Percentiles rank a stretch among this genome's conserved stretches.
Conservation (phyloP, 2,113 vertebrate species). For the Erpornis zantholeuca region DNA sequence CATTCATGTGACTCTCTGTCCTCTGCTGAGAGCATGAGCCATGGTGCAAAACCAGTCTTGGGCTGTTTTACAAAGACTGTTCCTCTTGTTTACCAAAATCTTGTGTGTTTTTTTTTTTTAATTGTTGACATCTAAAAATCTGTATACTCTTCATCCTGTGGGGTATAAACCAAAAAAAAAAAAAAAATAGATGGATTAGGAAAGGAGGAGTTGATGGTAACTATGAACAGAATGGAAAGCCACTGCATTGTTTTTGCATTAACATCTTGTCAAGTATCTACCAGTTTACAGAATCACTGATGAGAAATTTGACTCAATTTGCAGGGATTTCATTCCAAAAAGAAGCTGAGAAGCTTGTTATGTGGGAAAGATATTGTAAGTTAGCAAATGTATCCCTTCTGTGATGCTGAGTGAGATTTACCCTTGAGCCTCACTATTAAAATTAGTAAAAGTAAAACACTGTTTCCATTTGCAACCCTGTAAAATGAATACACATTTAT, state of each 20-base stretch:
- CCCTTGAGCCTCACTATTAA: neutral
- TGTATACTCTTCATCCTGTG: neutral
- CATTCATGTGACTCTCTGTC: neutral
- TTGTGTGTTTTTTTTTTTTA: fast-evolving
- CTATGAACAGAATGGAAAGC: neutral
- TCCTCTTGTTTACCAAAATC: neutral
- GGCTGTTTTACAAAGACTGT: neutral
- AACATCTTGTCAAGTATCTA: neutral
- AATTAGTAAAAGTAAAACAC: slow-evolving; percentile 13
- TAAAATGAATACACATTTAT: neutral
- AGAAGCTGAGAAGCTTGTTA: neutral
- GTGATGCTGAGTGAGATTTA: neutral
- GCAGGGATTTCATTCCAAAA: neutral
- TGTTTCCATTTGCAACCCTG: neutral
- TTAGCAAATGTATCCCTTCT: neutral
- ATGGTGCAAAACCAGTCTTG: neutral
- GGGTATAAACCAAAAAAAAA: neutral
- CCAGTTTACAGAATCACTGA: neutral
- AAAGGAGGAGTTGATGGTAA: neutral
- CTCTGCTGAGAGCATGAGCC: neutral
- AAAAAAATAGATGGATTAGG: neutral
- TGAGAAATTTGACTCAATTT: neutral
- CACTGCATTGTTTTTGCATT: neutral
- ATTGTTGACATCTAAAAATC: neutral
- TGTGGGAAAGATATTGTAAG: neutral